Conservation (phyloP, 2,797 vertebrate species). For the Petrocephalus sullivani region DNA sequence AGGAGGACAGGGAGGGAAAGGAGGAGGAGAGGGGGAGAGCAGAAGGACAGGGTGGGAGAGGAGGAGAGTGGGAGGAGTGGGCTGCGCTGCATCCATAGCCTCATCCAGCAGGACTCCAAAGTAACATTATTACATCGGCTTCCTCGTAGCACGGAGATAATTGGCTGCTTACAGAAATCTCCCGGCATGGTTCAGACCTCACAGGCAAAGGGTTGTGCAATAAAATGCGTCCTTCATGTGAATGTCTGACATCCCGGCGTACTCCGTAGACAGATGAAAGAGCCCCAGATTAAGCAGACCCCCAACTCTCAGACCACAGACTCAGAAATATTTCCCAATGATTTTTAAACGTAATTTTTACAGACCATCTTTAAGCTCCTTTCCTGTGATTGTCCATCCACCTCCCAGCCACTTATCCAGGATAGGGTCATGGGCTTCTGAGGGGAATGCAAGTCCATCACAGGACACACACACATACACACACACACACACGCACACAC, state of each 20-base stretch:
- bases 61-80: background rate
- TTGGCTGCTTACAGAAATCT: background rate
- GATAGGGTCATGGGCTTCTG: background rate
- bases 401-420: background rate
- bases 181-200: background rate
- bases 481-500: background rate
- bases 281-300: background rate
- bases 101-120: background rate
- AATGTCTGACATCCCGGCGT: background rate
- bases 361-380: background rate
- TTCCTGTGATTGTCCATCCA: background rate
- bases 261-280: background rate
- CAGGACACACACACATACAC: background rate
- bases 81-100: background rate
- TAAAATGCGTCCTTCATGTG: background rate
- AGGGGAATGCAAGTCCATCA: background rate
- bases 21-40: background rate
- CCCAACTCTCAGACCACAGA: background rate
- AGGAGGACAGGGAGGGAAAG: background rate
- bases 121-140: background rate
- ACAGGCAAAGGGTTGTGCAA: background rate
- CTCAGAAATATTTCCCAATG: background rate
- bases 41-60: background rate
- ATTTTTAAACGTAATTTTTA: background rate
- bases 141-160: background rate